These are phyloP conservation scores for Archaeoteleia sp. DNA, from an alignment of 2,888 invertebrate species.

Conservation along the genomic window DNA sequence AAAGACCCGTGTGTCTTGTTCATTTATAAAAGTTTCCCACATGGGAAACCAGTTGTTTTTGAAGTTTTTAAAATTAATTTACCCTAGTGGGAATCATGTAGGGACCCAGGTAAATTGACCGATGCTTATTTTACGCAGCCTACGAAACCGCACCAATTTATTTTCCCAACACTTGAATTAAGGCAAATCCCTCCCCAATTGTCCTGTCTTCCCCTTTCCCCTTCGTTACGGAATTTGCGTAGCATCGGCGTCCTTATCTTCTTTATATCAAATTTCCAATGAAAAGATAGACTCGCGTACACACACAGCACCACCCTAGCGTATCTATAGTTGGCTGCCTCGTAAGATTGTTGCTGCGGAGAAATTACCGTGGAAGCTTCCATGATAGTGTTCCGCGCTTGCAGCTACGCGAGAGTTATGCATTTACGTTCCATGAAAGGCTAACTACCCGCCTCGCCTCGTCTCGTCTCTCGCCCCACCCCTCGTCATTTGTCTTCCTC, in stretches of 20 bases:
- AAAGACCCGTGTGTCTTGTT: too few species aligned
- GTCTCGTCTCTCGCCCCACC: conserved; percentile 26
- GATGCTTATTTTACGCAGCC: too few species aligned
- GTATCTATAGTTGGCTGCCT: conserved; percentile 21
- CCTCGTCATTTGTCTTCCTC: conserved; percentile 70
- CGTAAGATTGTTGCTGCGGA: conserved; percentile 33
- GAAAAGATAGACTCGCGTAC: conserved; percentile 20
- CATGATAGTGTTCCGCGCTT: conserved; percentile 28
- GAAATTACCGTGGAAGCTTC: conserved; percentile 39
- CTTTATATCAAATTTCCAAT: conserved; percentile 36
- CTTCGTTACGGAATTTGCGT: conserved; percentile 20
- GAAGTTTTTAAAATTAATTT: too few species aligned
- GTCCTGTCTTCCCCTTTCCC: not conserved
- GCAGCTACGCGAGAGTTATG: conserved; percentile 60
- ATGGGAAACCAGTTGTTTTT: too few species aligned
- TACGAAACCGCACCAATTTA: too few species aligned
- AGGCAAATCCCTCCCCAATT: not conserved
- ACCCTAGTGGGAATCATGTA: too few species aligned
- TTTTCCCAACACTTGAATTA: not conserved
- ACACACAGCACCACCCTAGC: too few species aligned
- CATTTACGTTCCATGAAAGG: conserved; percentile 65
- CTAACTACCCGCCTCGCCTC: conserved; percentile 54
- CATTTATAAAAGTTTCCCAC: too few species aligned
- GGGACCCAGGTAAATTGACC: too few species aligned
- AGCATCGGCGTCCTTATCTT: conserved; percentile 25